Conservation (phyloP, 2,113 vertebrate species). For the Mus pahari region DNA sequence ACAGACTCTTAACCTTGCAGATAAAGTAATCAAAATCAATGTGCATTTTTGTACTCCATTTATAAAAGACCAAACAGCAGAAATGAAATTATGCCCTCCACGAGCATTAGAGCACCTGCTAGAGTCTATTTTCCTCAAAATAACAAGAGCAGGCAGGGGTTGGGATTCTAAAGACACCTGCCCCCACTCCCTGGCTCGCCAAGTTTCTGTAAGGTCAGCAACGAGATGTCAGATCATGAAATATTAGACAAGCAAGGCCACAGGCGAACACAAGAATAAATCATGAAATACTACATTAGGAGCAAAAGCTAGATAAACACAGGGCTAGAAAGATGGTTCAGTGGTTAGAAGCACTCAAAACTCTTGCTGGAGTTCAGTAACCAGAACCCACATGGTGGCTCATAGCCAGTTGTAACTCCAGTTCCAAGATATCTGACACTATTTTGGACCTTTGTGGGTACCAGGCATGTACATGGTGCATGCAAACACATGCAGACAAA, state of each 20-base stretch:
- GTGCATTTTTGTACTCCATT: constrained; percentile 19
- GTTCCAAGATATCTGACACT: background rate
- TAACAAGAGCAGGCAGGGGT: constrained; percentile 30
- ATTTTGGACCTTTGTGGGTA: background rate
- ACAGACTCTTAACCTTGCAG: background rate
- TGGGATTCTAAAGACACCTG: constrained; percentile 19
- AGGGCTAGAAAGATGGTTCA: background rate
- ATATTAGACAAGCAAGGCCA: constrained; percentile 21
- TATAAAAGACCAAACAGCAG: constrained; percentile 16
- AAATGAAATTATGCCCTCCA: constrained; percentile 14
- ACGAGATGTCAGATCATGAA: background rate
- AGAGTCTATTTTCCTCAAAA: constrained; percentile 47
- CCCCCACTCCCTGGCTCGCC: background rate
- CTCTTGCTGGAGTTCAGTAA: background rate
- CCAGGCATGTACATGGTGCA: background rate
- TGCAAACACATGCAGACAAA: background rate
- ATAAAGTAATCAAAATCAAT: constrained; percentile 44
- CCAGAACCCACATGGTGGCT: background rate
- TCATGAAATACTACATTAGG: background rate
- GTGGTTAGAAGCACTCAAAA: background rate
- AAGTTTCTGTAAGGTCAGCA: background rate
- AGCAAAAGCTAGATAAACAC: background rate
- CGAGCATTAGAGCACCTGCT: background rate
- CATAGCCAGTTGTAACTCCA: background rate
- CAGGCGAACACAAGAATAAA: background rate